Percentiles rank a stretch among this genome's conserved stretches.
phyloP scores from a whole-genome alignment of 2,113 vertebrate species.

The Nymphicus hollandicus region DNA sequence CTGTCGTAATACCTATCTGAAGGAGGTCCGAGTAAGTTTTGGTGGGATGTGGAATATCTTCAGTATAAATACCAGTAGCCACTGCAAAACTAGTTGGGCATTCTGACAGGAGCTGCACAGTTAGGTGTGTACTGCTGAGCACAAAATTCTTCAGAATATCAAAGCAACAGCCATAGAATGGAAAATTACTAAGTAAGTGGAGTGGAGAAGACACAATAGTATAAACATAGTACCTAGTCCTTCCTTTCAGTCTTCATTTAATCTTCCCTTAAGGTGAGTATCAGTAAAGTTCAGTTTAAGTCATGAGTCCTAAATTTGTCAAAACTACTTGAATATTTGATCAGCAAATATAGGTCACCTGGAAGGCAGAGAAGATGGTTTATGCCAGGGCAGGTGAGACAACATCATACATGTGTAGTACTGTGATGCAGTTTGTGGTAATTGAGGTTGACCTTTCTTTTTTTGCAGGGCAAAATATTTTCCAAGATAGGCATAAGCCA shows the following conservation, averaged over 20 bases:
- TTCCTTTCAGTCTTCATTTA: not conserved
- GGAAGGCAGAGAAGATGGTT: not conserved
- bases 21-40: not conserved
- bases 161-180: not conserved
- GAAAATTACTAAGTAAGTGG: not conserved
- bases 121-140: not conserved
- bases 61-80: not conserved
- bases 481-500: not conserved
- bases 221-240: not conserved
- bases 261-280: not conserved
- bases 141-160: not conserved
- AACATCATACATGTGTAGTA: not conserved
- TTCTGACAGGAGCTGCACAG: not conserved
- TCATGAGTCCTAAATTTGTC: not conserved
- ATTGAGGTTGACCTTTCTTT: constrained; percentile 17
- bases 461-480: not conserved
- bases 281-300: not conserved
- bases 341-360: not conserved
- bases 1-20: not conserved
- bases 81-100: not conserved
- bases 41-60: not conserved
- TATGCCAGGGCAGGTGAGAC: not conserved
- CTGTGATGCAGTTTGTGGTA: not conserved
- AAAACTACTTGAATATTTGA: not conserved
- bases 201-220: not conserved